These are phyloP conservation scores for Lacerta bilineata DNA, from an alignment of 2,797 vertebrate genomes.

Conservation along the genomic window DNA sequence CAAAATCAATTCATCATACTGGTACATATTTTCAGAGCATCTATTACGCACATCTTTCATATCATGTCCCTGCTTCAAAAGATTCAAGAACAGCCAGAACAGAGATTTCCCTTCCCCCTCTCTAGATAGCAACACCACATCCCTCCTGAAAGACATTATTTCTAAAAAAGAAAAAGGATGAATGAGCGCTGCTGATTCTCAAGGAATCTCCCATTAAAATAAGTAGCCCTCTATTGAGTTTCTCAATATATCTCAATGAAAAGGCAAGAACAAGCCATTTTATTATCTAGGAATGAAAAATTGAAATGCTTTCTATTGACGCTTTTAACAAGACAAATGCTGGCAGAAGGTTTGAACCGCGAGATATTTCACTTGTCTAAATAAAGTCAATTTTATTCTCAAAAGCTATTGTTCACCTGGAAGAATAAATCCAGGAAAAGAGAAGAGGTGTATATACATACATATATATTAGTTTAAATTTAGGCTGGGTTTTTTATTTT, in stretches of 20 bases:
- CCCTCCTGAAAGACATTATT: slow-evolving; percentile 12
- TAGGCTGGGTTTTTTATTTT: too few relatives aligned
- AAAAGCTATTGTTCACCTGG: not conserved
- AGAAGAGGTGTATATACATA: too few relatives aligned
- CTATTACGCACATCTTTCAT: not conserved
- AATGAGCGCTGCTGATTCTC: slow-evolving; percentile 21
- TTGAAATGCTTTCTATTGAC: slow-evolving; percentile 5
- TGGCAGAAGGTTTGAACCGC: slow-evolving; percentile 17
- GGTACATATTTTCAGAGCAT: not conserved
- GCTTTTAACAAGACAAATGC: slow-evolving; percentile 16
- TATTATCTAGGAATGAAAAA: slow-evolving; percentile 21
- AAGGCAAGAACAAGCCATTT: slow-evolving; percentile 35
- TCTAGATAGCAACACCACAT: not conserved
- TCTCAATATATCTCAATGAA: slow-evolving; percentile 18
- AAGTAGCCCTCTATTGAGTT: slow-evolving; percentile 9
- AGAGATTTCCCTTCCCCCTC: not conserved
- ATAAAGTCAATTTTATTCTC: slow-evolving; percentile 26
- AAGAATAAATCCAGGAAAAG: not conserved
- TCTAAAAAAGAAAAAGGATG: slow-evolving; percentile 22
- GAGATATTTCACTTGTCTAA: slow-evolving; percentile 51
- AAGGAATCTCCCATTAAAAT: not conserved
- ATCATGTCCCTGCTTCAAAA: not conserved
- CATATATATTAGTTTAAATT: too few relatives aligned
- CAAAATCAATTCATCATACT: not conserved
- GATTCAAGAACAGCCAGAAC: not conserved